Evolutionary conservation across 2,797 vertebrate species (phyloP).

Genomic region (Sus cebifrons): DNA sequence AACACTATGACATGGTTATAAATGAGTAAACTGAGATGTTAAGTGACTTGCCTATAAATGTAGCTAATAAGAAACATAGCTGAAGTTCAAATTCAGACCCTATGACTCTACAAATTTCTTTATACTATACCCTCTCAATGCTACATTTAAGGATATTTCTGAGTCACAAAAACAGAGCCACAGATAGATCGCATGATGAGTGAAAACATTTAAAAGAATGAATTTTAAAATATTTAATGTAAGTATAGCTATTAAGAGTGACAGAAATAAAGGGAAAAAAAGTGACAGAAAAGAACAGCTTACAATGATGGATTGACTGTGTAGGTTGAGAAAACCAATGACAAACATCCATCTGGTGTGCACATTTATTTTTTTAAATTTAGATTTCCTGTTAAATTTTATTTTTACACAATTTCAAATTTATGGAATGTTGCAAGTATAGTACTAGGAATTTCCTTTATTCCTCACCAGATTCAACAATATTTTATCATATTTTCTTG

Average conservation of each 20-base stretch:
- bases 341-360: neutral
- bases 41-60: slow-evolving; percentile 1
- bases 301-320: neutral
- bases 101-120: neutral
- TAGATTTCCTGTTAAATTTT: neutral
- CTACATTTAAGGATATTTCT: neutral
- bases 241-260: neutral
- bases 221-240: slow-evolving; percentile 2
- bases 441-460: neutral
- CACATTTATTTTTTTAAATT: neutral
- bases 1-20: neutral
- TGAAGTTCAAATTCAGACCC: neutral
- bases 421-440: neutral
- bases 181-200: neutral
- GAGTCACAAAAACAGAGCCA: neutral
- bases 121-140: neutral
- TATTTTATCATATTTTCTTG: neutral
- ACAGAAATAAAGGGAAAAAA: neutral
- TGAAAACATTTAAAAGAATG: neutral
- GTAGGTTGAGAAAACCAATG: neutral
- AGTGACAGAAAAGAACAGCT: neutral
- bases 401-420: neutral
- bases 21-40: neutral
- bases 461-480: neutral
- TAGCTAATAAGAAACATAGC: neutral